A percentile compares a stretch with the other conserved stretches of the same genome.
These are phyloP conservation scores for Drosophila seclusa DNA, from an alignment of 2,888 invertebrate genomes.

Conservation along the genomic window DNA sequence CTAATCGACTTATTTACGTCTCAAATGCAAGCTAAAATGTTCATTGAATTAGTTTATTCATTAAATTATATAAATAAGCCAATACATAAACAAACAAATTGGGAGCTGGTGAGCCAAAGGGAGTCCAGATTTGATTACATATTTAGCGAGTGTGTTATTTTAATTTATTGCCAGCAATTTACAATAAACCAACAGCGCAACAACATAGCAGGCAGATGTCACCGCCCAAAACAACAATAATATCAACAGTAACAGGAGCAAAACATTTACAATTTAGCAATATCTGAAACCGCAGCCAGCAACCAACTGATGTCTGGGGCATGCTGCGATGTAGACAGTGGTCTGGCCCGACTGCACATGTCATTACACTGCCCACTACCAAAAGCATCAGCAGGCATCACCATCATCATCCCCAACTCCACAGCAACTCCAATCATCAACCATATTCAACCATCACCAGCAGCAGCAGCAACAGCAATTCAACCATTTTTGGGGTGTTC, in stretches of 20 bases:
- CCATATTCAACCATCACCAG: conserved; percentile 19
- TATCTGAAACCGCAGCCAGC: conserved; percentile 79
- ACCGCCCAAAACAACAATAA: conserved; percentile 36
- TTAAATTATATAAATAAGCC: conserved; percentile 58
- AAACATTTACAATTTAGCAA: conserved; percentile 76
- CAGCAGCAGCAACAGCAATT: conserved; percentile 6
- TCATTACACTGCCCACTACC: conserved; percentile 64
- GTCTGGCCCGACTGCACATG: conserved; percentile 49
- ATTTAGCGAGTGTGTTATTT: conserved; percentile 76
- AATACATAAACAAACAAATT: conserved; percentile 37
- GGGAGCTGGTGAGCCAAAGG: conserved; percentile 1
- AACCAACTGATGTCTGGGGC: conserved; percentile 44
- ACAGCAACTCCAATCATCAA: conserved; percentile 33
- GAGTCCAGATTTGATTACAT: conserved; percentile 62
- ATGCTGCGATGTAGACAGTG: conserved; percentile 29
- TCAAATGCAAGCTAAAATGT: conserved; percentile 12
- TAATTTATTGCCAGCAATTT: conserved; percentile 75
- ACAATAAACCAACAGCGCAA: conserved; percentile 44
- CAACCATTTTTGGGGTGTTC: conserved; percentile 19
- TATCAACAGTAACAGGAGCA: conserved; percentile 31
- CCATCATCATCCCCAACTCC: conserved; percentile 4
- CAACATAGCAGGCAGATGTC: conserved; percentile 52
- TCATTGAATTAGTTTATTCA: conserved; percentile 49
- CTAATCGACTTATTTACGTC: conserved; percentile 22
- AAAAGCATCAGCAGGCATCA: conserved; percentile 32